phyloP scores from a whole-genome alignment of 2,113 vertebrate species.

The Erpornis zantholeuca region DNA sequence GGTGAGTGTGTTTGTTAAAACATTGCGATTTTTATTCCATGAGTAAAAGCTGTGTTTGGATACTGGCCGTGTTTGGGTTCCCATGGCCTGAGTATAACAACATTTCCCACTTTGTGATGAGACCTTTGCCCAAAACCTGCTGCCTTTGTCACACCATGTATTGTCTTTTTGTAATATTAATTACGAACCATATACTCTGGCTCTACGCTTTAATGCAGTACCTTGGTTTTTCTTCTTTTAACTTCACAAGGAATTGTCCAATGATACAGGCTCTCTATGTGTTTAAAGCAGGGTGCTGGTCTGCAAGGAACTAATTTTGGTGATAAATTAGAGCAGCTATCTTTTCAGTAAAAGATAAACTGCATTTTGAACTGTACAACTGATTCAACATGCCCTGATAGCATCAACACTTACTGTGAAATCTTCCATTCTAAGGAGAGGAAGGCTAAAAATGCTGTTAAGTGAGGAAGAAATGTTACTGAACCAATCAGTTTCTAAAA shows the following conservation, averaged over 20 bases:
- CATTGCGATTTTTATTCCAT: neutral
- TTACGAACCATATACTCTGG: neutral
- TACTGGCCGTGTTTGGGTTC: neutral
- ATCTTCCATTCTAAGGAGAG: neutral
- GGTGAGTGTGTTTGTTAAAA: conserved; percentile 73
- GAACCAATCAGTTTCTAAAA: neutral
- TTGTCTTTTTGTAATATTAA: neutral
- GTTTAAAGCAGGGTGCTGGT: neutral
- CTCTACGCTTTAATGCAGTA: neutral
- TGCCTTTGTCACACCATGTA: fast-evolving
- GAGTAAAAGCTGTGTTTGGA: neutral
- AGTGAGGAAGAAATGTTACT: neutral
- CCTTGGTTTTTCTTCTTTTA: neutral
- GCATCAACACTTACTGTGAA: neutral
- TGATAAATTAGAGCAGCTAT: neutral
- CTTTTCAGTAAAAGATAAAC: neutral
- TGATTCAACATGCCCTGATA: neutral
- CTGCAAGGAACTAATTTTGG: neutral
- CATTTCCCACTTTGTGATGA: neutral
- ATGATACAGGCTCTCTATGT: neutral
- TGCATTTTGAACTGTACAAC: neutral
- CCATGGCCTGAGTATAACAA: neutral
- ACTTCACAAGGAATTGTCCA: neutral
- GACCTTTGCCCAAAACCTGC: neutral
- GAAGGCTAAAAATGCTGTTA: neutral